Conservation (phyloP, 2,113 vertebrate species). For the Galeopterus variegatus region DNA sequence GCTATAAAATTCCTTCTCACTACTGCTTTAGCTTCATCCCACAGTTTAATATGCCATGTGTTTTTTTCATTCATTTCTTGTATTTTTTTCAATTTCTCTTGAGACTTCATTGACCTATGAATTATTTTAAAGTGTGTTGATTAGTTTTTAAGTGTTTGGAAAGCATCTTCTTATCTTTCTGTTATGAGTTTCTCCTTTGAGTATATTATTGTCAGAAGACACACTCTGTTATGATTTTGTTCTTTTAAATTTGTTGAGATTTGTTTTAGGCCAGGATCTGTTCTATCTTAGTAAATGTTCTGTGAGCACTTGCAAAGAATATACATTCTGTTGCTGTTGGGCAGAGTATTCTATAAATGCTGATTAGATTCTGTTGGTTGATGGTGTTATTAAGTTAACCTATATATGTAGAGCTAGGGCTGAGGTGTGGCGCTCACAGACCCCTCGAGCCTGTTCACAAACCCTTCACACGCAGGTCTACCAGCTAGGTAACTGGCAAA, state of each 20-base stretch:
- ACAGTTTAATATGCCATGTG: neutral
- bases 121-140: neutral
- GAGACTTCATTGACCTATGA: neutral
- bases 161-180: neutral
- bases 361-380: neutral
- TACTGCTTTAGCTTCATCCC: neutral
- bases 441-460: too few relatives aligned
- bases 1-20: neutral
- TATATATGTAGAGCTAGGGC: too few relatives aligned
- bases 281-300: neutral
- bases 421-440: too few relatives aligned
- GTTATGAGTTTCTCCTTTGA: neutral
- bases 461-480: too few relatives aligned
- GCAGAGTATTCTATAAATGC: neutral
- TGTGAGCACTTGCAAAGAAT: neutral
- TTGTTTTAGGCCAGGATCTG: neutral
- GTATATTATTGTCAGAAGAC: neutral
- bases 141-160: neutral
- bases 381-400: neutral
- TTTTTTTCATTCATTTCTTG: neutral
- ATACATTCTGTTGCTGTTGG: neutral
- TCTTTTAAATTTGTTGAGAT: neutral
- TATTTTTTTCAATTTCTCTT: conserved; percentile 19
- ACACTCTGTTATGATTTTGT: neutral
- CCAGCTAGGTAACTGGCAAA: too few relatives aligned